phyloP scores from a whole-genome alignment of 2,888 invertebrate genomes.

The Leptinotarsa juncta region DNA sequence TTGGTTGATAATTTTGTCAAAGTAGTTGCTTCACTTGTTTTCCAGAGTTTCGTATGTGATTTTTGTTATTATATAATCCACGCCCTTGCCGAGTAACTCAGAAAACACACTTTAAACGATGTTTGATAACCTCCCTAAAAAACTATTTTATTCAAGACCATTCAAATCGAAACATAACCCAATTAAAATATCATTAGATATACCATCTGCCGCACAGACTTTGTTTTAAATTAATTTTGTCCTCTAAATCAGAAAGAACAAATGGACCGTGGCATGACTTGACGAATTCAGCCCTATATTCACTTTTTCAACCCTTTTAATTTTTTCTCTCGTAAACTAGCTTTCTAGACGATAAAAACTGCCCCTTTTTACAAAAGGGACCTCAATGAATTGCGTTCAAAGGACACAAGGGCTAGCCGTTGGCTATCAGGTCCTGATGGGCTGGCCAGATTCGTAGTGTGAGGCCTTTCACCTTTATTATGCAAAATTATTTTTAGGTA shows the following conservation, averaged over 20 bases:
- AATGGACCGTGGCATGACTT: conserved; percentile 21
- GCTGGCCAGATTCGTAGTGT: conserved; percentile 28
- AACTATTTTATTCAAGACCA: not conserved
- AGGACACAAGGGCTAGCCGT: conserved; percentile 35
- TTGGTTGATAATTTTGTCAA: too few relatives aligned
- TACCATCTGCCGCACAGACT: conserved; percentile 15
- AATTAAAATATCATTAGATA: conserved; percentile 22
- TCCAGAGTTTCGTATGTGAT: too few relatives aligned
- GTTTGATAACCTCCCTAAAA: not conserved
- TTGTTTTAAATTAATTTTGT: conserved; percentile 27
- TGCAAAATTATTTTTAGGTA: conserved; percentile 36
- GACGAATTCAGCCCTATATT: conserved; percentile 21
- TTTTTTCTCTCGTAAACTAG: conserved; percentile 11
- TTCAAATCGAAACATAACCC: conserved; percentile 13
- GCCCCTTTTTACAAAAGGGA: conserved; percentile 8
- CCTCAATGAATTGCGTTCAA: conserved; percentile 11
- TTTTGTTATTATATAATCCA: not conserved
- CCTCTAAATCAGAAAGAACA: conserved; percentile 14
- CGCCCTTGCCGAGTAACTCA: not conserved
- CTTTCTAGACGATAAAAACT: conserved; percentile 8
- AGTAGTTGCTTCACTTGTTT: too few relatives aligned
- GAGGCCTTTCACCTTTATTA: conserved; percentile 38
- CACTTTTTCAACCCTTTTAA: conserved; percentile 4
- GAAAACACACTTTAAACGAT: not conserved
- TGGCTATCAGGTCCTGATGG: conserved; percentile 40